These are phyloP conservation scores for Elysia crispata DNA, from an alignment of 2,888 invertebrate species.

Conservation along the genomic window DNA sequence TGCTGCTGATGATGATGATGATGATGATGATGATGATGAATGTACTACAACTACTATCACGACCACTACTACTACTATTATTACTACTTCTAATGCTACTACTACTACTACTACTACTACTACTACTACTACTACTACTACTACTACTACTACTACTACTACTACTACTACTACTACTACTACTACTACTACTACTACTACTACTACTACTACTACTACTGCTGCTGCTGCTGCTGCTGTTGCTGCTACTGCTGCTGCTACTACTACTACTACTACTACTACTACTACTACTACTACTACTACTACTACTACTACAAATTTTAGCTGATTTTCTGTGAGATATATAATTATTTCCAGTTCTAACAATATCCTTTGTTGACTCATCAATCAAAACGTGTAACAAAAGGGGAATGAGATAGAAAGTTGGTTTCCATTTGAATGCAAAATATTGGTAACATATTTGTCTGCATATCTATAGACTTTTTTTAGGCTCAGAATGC, in stretches of 20 bases:
- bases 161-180: neutral
- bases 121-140: conserved; percentile 13
- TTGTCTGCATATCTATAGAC: too few species aligned
- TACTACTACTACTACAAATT: conserved; percentile 9
- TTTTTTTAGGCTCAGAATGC: too few species aligned
- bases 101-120: conserved; percentile 24
- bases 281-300: conserved; percentile 9
- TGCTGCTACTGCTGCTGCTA: neutral
- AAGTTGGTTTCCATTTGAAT: too few species aligned
- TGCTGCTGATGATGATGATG: too few species aligned
- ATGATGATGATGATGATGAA: neutral
- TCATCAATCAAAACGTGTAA: too few species aligned
- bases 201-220: conserved; percentile 9
- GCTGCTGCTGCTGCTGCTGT: neutral
- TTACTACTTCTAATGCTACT: too few species aligned
- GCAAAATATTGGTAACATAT: too few species aligned
- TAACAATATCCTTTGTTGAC: too few species aligned
- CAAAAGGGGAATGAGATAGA: too few species aligned
- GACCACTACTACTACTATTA: too few species aligned
- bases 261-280: conserved; percentile 4
- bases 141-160: conserved; percentile 2
- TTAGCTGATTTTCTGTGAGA: too few species aligned
- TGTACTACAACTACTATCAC: conserved; percentile 7
- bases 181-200: conserved; percentile 9
- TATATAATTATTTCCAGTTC: too few species aligned